Base-by-base conservation (phyloP, 2,797 vertebrate species). In the Anas bahamensis region DNA sequence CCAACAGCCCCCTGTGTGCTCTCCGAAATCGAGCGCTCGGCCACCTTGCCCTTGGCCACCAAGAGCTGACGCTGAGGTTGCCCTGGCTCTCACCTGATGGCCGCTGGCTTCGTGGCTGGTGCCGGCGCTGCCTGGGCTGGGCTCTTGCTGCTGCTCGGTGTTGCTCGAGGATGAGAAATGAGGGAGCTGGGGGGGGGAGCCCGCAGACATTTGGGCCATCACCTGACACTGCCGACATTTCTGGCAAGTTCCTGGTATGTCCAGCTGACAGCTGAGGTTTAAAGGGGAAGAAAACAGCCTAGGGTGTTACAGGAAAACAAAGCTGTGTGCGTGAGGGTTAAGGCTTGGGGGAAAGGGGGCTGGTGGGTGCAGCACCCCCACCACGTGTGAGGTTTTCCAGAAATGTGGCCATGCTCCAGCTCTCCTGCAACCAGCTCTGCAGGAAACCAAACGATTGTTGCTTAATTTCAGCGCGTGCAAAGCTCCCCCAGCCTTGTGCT, bases 261-360 rank as follows among this genome's bases (percentile, higher is more conserved):
- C 85, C 96, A 41, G 92, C 95, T 95, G 95, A 92, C 97, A 83
- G 94, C 84, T 85, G 86, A 63, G 74, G 65, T 52, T 70, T 21
- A 29, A 33, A 53, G 59, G 48, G 28, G 22, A 59, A 23, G 56
- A 74, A 56, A 46, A 29, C 89, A 56, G 31, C 69, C 76, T 0
- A 3, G 76, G 76, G 33, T 4, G 81, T 9, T 42, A 50, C 61
- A 8, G 84, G 56, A 61, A 56, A 23, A 26, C n/a, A 83, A 77
- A 64, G 44, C 48, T 1, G 2, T 3, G 8, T 11, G 24, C 6
- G 13, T 6, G 26, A 29, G 56, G 26, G 37, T 21, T n/a, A 5
- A 29, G 85, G n/a, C 23, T 31, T 2, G 55, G 11, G 35, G 46
- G 64, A 46, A 61, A 77, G 60, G 52, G 50, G 24, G 44, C 29